A percentile compares a stretch with the other conserved stretches of the same genome.
These are phyloP conservation scores for Leptarthrus brevirostris DNA, from an alignment of 2,888 invertebrate genomes.

Conservation along the genomic window DNA sequence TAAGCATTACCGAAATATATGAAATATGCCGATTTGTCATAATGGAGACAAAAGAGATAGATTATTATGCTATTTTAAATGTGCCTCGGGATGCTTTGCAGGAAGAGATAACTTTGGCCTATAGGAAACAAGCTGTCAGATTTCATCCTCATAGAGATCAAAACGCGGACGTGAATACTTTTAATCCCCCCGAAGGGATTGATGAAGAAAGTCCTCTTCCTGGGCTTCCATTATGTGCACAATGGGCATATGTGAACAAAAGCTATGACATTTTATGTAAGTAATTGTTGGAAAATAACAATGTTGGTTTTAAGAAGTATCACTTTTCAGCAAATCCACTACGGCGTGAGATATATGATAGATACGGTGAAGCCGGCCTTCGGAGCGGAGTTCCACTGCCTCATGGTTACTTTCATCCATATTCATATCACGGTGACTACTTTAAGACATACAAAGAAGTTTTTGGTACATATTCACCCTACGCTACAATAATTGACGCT, in stretches of 20 bases:
- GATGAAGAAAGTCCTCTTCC: conserved; percentile 58
- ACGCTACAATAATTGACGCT: conserved; percentile 79
- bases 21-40: too few relatives aligned
- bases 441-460: conserved; percentile 80
- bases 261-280: conserved; percentile 80
- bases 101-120: conserved; percentile 79
- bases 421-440: conserved; percentile 84
- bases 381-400: conserved; percentile 83
- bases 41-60: conserved; percentile 65
- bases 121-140: conserved; percentile 69
- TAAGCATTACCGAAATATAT: too few relatives aligned
- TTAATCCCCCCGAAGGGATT: conserved; percentile 64
- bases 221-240: conserved; percentile 57
- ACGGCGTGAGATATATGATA: conserved; percentile 83
- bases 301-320: too few relatives aligned
- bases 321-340: conserved; percentile 69
- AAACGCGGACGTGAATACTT: conserved; percentile 69
- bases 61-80: conserved; percentile 83
- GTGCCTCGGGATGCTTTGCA: conserved; percentile 74
- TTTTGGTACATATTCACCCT: conserved; percentile 86
- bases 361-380: conserved; percentile 89
- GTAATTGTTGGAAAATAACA: neutral
- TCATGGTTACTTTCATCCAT: conserved; percentile 76
- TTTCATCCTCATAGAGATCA: conserved; percentile 68
- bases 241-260: conserved; percentile 72